Base-by-base conservation (phyloP, 2,113 vertebrate genomes). In the Clupea harengus region DNA sequence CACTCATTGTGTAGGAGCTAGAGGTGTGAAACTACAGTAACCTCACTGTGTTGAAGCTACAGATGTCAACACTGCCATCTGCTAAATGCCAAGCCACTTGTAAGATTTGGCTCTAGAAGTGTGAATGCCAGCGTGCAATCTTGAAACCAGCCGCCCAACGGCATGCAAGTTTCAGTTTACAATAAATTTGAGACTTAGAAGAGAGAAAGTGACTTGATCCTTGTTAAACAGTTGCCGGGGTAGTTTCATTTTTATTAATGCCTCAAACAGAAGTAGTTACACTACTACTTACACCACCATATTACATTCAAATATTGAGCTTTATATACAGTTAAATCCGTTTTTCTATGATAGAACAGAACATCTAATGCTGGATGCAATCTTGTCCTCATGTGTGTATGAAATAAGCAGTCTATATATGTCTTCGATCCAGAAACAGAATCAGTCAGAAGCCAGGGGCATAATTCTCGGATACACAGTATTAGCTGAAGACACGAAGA, bases 141-240 rank as follows among this genome's bases (percentile, higher is more conserved):
- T 84, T 92, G 92, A 94, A 94, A 95, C 91, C 85, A 88, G 64
- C 82, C 57, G 67, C 83, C 87, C 86, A 81, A 87, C 82, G 45
- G 9, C 87, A 60, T n/a, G 67, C 18, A 86, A 89, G 93, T 95
- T 95, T 95, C 94, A 91, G 85, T 94, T 95, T 93, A 93, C 91
- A 87, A 93, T 92, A 94, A 95, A 90, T 88, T 81, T 83, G 57
- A 67, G 80, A 83, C 18, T 87, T 78, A 17, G 25, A 39, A 32
- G 90, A 93, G 84, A 89, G 93, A 92, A 95, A 95, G 81, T 86
- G 86, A 60, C 81, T 82, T 49, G 81, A 82, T 39, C 32, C 72
- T 78, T 72, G 8, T 32, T 28, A 39, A 39, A 39, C 39, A 39
- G 39, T 39, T 39, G 39, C 39, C 39, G 39, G 39, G 39, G 39